A percentile compares a stretch with the other conserved stretches of the same genome.
Evolutionary conservation across 2,797 vertebrate species (phyloP).

Genomic region (Argya squamiceps): DNA sequence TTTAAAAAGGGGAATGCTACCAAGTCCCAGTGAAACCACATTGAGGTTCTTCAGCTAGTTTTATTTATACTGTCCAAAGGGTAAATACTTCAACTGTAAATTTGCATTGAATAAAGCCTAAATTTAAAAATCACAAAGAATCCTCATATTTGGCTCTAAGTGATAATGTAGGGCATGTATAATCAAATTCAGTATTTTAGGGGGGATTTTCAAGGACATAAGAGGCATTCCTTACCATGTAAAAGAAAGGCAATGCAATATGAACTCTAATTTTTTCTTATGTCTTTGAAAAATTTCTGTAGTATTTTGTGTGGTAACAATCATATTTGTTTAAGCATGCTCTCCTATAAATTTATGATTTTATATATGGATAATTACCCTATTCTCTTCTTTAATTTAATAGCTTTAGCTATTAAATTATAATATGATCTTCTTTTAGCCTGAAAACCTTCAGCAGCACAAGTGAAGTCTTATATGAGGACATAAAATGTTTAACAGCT

Average conservation of each 20-base stretch:
- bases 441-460: background rate
- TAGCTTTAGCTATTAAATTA: background rate
- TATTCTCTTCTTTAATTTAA: background rate
- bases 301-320: background rate
- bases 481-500: slow-evolving; percentile 3
- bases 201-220: background rate
- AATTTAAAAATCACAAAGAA: background rate
- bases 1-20: background rate
- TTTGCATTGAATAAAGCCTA: background rate
- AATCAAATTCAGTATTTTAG: background rate
- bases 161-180: background rate
- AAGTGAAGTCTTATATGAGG: background rate
- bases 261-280: background rate
- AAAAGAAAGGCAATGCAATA: background rate
- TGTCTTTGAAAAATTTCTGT: background rate
- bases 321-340: background rate
- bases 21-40: background rate
- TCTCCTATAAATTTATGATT: background rate
- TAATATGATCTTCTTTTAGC: background rate
- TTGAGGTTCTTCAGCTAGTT: background rate
- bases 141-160: background rate
- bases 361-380: background rate
- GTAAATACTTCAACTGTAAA: background rate
- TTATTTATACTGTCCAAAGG: background rate
- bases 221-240: background rate